Conservation (phyloP, 2,888 invertebrate species). For the Drosophila emarginata region DNA sequence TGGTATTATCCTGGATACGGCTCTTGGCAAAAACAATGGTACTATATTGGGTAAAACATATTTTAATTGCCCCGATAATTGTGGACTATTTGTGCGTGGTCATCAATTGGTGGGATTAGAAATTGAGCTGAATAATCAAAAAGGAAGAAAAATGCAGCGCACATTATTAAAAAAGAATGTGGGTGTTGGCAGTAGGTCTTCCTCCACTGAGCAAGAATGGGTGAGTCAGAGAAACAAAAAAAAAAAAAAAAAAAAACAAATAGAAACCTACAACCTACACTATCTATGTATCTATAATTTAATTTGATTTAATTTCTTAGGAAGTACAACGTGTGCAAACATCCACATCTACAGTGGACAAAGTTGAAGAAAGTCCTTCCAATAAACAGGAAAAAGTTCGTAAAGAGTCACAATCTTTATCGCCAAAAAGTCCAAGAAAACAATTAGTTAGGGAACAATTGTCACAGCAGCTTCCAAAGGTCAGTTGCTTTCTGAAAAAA, state of each 20-base stretch:
- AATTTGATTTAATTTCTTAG: conserved; percentile 9
- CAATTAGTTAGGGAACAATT: conserved; percentile 25
- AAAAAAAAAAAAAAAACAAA: not conserved
- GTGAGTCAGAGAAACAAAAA: conserved; percentile 37
- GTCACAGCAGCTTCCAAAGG: conserved; percentile 39
- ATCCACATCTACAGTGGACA: conserved; percentile 23
- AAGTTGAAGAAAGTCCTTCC: conserved; percentile 1
- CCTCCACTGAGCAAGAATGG: conserved; percentile 39
- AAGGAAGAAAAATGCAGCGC: conserved; percentile 55
- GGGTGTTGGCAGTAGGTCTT: conserved; percentile 28
- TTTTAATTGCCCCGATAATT: conserved; percentile 96
- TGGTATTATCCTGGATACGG: conserved; percentile 95
- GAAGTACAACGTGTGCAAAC: conserved; percentile 29
- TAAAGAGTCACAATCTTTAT: conserved; percentile 4
- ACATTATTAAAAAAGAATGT: conserved; percentile 30
- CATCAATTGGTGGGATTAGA: conserved; percentile 87
- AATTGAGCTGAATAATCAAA: conserved; percentile 34
- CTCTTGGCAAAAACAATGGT: conserved; percentile 98
- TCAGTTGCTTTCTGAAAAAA: not conserved
- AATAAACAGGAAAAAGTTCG: conserved; percentile 2
- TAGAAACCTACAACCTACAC: not conserved
- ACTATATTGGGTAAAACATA: conserved; percentile 94
- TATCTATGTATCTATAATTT: not conserved
- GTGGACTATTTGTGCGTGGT: conserved; percentile 96
- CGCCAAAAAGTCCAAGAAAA: conserved; percentile 33